Percentiles rank a stretch among this genome's conserved stretches.
Conservation (phyloP, 2,113 vertebrate genomes). For the Peromyscus maniculatus region DNA sequence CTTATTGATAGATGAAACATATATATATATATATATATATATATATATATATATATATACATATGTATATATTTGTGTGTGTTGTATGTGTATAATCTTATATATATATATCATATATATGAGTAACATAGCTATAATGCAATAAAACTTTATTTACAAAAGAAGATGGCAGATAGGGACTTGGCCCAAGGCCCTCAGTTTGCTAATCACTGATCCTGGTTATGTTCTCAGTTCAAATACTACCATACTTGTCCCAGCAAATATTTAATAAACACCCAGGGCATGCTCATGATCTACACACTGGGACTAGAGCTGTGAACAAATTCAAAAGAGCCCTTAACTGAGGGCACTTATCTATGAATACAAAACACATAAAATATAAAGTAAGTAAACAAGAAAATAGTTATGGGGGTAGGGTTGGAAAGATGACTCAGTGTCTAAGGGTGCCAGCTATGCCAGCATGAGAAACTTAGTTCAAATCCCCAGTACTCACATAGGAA, state of each 20-base stretch:
- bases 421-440: not conserved
- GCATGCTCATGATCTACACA: not conserved
- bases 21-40: not conserved
- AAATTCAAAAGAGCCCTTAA: not conserved
- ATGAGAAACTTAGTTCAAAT: not conserved
- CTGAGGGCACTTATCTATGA: not conserved
- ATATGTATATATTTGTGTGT: not conserved
- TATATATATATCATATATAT: too few relatives aligned
- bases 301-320: not conserved
- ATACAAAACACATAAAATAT: not conserved
- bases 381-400: not conserved
- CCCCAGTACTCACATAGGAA: not conserved
- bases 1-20: not conserved
- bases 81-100: too few relatives aligned
- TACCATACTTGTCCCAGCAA: not conserved
- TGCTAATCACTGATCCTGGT: not conserved
- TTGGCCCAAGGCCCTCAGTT: not conserved
- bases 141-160: conserved; percentile 3
- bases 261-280: not conserved
- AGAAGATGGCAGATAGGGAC: not conserved
- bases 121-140: not conserved
- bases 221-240: not conserved
- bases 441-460: too few relatives aligned
- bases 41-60: not conserved
- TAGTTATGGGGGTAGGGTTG: not conserved